phyloP scores from a whole-genome alignment of 2,888 invertebrate genomes.

The Eupithecia inturbata region DNA sequence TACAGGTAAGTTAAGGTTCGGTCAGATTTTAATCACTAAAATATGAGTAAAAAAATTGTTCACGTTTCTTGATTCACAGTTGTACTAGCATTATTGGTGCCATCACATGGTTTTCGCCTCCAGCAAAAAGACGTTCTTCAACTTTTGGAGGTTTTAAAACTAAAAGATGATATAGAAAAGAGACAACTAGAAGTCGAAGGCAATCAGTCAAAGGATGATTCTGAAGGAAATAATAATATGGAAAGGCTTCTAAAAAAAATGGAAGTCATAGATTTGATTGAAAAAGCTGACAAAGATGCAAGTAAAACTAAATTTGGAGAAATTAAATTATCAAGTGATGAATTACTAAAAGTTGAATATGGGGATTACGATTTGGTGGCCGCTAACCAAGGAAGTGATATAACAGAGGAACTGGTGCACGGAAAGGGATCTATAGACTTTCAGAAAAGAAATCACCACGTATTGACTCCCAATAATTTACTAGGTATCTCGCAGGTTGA shows the following conservation, averaged over 20 bases:
- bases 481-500: constrained; percentile 9
- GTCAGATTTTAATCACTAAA: background rate
- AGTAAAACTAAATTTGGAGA: constrained; percentile 8
- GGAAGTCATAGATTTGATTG: constrained; percentile 47
- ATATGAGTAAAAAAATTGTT: background rate
- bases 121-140: constrained; percentile 17
- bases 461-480: constrained; percentile 36
- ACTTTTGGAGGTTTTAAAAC: constrained; percentile 15
- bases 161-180: constrained; percentile 10
- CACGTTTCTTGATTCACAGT: constrained; percentile 16
- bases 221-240: constrained; percentile 36
- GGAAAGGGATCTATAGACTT: constrained; percentile 8
- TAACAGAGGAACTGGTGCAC: constrained; percentile 25
- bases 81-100: constrained; percentile 10
- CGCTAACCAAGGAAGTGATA: background rate
- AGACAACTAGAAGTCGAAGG: background rate
- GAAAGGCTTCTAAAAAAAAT: constrained; percentile 40
- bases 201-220: constrained; percentile 24
- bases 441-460: constrained; percentile 18
- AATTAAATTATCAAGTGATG: background rate
- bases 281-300: constrained; percentile 38
- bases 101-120: constrained; percentile 23
- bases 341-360: constrained; percentile 4
- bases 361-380: background rate
- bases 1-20: constrained; percentile 44